Evolutionary conservation across 2,888 invertebrate genomes (phyloP).

Genomic region (Syrista parreyssii): DNA sequence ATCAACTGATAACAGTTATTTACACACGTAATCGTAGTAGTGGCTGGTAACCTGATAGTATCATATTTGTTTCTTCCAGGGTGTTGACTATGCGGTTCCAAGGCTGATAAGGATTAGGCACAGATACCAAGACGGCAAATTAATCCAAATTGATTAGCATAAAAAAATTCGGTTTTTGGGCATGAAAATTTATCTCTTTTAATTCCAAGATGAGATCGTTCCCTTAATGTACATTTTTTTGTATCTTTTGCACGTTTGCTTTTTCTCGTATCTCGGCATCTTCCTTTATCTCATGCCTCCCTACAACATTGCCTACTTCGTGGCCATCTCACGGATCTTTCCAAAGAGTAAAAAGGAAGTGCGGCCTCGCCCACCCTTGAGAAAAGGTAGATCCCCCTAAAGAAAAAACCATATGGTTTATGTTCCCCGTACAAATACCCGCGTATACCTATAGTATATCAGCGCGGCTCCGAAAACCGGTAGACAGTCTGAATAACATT

Average conservation of each 20-base stretch:
- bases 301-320: not conserved
- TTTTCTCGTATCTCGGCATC: not conserved
- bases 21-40: not conserved
- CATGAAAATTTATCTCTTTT: not conserved
- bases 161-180: not conserved
- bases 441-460: not conserved
- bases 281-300: not conserved
- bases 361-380: slow-evolving; percentile 22
- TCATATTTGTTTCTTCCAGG: not conserved
- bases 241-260: too few species aligned
- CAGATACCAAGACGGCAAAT: not conserved
- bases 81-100: not conserved
- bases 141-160: not conserved
- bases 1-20: not conserved
- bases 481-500: not conserved
- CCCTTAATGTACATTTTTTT: not conserved
- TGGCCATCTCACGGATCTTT: slow-evolving; percentile 8
- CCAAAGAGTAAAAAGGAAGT: slow-evolving; percentile 13
- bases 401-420: not conserved
- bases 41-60: not conserved
- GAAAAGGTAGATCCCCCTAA: slow-evolving; percentile 1
- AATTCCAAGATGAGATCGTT: not conserved
- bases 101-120: not conserved
- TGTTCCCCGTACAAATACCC: not conserved
- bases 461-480: not conserved